Conservation (phyloP, 2,113 vertebrate species). For the Urocolius indicus region DNA sequence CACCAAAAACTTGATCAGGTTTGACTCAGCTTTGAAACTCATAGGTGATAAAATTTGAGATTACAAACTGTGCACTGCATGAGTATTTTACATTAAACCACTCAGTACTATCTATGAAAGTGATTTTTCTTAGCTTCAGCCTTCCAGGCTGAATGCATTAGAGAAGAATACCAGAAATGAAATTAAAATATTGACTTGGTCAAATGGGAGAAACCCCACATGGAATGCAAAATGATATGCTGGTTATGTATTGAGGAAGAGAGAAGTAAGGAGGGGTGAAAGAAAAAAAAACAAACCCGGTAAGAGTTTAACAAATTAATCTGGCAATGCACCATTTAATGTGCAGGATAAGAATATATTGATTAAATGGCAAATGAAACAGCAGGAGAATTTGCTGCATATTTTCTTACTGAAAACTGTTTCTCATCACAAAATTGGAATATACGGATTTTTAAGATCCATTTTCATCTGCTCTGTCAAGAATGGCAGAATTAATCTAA, state of each 20-base stretch:
- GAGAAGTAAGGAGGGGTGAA: neutral
- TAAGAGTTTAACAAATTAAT: neutral
- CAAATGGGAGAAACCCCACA: constrained; percentile 19
- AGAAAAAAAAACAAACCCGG: neutral
- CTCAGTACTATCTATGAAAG: constrained; percentile 19
- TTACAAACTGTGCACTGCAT: constrained; percentile 32
- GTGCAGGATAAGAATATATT: neutral
- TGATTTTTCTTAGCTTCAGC: constrained; percentile 39
- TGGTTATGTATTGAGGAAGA: neutral
- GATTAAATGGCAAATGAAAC: neutral
- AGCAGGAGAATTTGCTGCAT: neutral
- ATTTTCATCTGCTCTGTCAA: neutral
- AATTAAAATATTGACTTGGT: constrained; percentile 48
- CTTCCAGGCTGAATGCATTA: neutral
- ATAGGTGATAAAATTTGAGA: neutral
- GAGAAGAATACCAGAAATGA: constrained; percentile 42
- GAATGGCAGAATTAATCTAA: neutral
- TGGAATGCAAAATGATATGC: neutral
- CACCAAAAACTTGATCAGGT: constrained; percentile 34
- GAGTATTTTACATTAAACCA: constrained; percentile 31
- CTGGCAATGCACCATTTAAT: neutral
- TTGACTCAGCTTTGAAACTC: neutral
- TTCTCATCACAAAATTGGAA: neutral
- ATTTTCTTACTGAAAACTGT: neutral
- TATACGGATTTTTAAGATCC: neutral